phyloP scores from a whole-genome alignment of 2,888 invertebrate genomes.

The Synergus laeviventris region DNA sequence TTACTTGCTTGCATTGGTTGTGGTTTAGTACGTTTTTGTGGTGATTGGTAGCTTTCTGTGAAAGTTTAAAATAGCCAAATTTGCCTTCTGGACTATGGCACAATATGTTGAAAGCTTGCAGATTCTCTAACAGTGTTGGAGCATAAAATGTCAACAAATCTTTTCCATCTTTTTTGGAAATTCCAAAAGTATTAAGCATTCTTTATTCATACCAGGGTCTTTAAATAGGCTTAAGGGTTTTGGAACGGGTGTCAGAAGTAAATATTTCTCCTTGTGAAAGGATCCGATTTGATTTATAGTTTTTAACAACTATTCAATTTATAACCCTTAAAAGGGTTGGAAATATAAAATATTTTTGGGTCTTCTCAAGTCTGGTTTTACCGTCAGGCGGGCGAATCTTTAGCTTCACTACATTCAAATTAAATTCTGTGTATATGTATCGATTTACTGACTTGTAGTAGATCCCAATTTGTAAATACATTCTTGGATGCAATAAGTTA shows the following conservation, averaged over 20 bases:
- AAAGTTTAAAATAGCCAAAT: not conserved
- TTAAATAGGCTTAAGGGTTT: not conserved
- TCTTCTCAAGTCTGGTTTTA: slow-evolving; percentile 29
- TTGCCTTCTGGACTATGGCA: slow-evolving; percentile 24
- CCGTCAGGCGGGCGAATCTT: slow-evolving; percentile 26
- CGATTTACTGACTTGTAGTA: slow-evolving; percentile 21
- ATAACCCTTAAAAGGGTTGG: not conserved
- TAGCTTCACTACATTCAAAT: not conserved
- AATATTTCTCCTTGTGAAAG: not conserved
- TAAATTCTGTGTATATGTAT: slow-evolving; percentile 14
- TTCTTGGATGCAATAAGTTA: slow-evolving; percentile 44
- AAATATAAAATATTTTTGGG: not conserved
- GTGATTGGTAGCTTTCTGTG: slow-evolving; percentile 63
- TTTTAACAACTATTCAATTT: not conserved
- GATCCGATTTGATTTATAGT: not conserved
- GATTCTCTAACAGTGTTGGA: slow-evolving; percentile 22
- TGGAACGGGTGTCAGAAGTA: not conserved
- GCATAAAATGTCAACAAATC: not conserved
- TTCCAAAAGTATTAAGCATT: not conserved
- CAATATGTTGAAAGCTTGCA: slow-evolving; percentile 28
- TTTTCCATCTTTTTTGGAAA: slow-evolving; percentile 9
- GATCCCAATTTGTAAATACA: slow-evolving; percentile 47
- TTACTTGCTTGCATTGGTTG: slow-evolving; percentile 68
- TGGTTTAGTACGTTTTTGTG: slow-evolving; percentile 71
- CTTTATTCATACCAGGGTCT: not conserved